Base-by-base conservation (phyloP, 2,888 invertebrate genomes). In the Melinopterus prodromus region DNA sequence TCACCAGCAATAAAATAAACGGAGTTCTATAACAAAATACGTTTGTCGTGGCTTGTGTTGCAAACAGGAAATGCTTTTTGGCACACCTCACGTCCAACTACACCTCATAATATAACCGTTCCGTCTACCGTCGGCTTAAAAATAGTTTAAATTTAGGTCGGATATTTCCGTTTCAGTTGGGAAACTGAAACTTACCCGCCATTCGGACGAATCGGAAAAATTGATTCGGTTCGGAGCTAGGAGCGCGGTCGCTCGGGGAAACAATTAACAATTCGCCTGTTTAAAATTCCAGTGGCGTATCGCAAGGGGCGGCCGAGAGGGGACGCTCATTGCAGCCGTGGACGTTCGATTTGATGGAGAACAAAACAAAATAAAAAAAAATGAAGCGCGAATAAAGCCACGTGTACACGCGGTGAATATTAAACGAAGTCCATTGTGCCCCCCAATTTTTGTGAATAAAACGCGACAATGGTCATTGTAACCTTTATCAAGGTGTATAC, bases 21-120 rank as follows among this genome's bases (percentile, higher is more conserved):
- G 26, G 26, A 26, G 3, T 26, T 26, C 26, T 26, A 26, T 26
- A 26, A 26, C 26, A 26, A 26, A 26, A 26, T 26, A 26, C 26
- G 26, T 26, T 26, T 53, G 53, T 53, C 5, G 3, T 53, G 5
- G 7, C 9, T 53, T 4, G 53, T 53, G 53, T 2, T 53, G 53
- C 5, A 53, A 53, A 53, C 53, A 53, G 53, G 53, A 53, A 53
- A 53, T 53, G 53, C 53, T 53, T 53, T 53, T 53, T 53, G 53
- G 53, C 53, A 53, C 53, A 53, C 53, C 53, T 53, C 53, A 53
- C 26, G 3, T 26, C 26, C 26, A 53, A 12, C 53, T 53, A 53
- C 53, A 53, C 53, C 53, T 53, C 53, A 53, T 53, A 53, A 53
- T 53, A 53, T 53, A 53, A 53, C 53, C 53, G 53, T 53, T 53